phyloP scores from a whole-genome alignment of 2,888 invertebrate genomes.

The Hydrotaea diabolus region DNA sequence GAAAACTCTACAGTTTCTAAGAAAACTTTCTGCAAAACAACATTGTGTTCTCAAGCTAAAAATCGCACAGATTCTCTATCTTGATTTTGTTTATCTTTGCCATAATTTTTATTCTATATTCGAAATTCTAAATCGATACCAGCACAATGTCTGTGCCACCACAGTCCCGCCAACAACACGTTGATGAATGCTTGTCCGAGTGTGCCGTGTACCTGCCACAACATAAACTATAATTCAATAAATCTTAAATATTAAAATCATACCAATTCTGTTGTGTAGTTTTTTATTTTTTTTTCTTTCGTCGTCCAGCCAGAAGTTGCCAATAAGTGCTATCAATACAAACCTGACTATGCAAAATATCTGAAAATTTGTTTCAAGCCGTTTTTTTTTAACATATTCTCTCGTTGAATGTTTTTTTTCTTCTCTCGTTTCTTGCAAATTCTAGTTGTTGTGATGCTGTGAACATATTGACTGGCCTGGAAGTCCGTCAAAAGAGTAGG shows the following conservation, averaged over 20 bases:
- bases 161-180: background rate
- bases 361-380: constrained; percentile 41
- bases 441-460: constrained; percentile 54
- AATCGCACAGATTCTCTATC: constrained; percentile 1
- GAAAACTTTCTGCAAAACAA: background rate
- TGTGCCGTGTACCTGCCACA: constrained; percentile 78
- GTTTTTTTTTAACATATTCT: constrained; percentile 53
- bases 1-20: constrained; percentile 4
- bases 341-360: constrained; percentile 67
- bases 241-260: constrained; percentile 71
- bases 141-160: background rate
- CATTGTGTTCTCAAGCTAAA: background rate
- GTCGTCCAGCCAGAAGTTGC: background rate
- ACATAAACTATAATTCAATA: constrained; percentile 79
- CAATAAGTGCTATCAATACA: constrained; percentile 28
- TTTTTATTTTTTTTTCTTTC: constrained; percentile 19
- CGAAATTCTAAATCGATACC: background rate
- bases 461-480: constrained; percentile 35
- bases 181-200: background rate
- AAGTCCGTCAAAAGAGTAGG: constrained; percentile 66
- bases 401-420: constrained; percentile 49
- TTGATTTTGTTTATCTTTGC: constrained; percentile 14
- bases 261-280: constrained; percentile 64
- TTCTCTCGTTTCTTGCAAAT: background rate
- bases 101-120: constrained; percentile 23